Conservation (phyloP, 1,140 invertebrate species). For the Acyrthosiphon pisum region DNA sequence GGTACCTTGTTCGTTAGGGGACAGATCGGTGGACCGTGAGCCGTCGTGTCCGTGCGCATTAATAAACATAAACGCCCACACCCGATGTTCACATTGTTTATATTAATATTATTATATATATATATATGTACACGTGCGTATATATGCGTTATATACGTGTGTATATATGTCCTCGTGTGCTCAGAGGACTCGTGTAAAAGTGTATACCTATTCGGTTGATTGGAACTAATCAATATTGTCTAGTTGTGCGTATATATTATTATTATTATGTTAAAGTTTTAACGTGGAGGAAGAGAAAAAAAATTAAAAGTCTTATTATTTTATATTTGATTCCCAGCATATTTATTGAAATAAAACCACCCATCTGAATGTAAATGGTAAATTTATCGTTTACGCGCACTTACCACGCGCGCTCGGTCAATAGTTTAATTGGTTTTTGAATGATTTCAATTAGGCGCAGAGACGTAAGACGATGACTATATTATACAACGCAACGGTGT, state of each 20-base stretch:
- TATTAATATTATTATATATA: not conserved
- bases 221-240: slow-evolving; percentile 18
- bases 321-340: not conserved
- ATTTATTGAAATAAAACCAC: slow-evolving; percentile 31
- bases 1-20: not conserved
- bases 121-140: not conserved
- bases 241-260: not conserved
- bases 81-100: not conserved
- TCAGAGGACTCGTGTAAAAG: not conserved
- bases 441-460: slow-evolving; percentile 22
- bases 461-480: not conserved
- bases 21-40: not conserved
- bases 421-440: slow-evolving; percentile 38
- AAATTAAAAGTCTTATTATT: not conserved
- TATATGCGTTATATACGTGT: not conserved
- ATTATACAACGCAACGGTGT: not conserved
- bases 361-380: not conserved
- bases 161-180: not conserved
- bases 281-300: not conserved
- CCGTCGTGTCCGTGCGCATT: not conserved
- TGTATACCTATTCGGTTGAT: not conserved
- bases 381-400: slow-evolving; percentile 2
- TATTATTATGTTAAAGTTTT: not conserved
- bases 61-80: slow-evolving; percentile 41
- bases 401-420: not conserved